phyloP scores from a whole-genome alignment of 2,113 vertebrate species.

The Harpagus bidentatus region DNA sequence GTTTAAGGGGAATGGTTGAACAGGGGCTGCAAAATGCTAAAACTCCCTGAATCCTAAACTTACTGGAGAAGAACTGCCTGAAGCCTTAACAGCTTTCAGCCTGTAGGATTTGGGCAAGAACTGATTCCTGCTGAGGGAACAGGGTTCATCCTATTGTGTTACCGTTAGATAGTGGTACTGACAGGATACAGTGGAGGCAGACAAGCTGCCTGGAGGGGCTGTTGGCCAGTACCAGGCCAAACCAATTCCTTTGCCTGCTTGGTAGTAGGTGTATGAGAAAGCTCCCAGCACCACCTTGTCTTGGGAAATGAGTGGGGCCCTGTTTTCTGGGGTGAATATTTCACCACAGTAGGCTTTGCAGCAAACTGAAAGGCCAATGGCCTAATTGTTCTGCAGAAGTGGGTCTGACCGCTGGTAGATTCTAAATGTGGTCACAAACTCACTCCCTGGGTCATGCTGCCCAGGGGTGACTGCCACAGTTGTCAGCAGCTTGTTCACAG shows the following conservation, averaged over 20 bases:
- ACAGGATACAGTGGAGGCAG: not conserved
- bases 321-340: not conserved
- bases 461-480: not conserved
- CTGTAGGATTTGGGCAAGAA: not conserved
- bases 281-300: not conserved
- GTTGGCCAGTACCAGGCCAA: not conserved
- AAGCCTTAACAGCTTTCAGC: not conserved
- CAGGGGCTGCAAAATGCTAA: not conserved
- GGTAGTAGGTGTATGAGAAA: not conserved
- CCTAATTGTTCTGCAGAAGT: not conserved
- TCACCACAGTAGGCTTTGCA: not conserved
- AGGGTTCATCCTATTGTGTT: not conserved
- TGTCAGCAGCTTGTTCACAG: constrained; percentile 22
- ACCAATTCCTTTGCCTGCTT: not conserved
- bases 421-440: not conserved
- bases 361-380: not conserved
- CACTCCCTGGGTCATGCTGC: not conserved
- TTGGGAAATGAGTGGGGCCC: not conserved
- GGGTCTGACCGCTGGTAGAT: not conserved
- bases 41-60: not conserved
- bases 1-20: not conserved
- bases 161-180: not conserved
- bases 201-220: not conserved
- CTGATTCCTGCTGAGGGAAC: not conserved
- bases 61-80: not conserved